Conservation (phyloP, 2,113 vertebrate species). For the Pristiophorus japonicus region DNA sequence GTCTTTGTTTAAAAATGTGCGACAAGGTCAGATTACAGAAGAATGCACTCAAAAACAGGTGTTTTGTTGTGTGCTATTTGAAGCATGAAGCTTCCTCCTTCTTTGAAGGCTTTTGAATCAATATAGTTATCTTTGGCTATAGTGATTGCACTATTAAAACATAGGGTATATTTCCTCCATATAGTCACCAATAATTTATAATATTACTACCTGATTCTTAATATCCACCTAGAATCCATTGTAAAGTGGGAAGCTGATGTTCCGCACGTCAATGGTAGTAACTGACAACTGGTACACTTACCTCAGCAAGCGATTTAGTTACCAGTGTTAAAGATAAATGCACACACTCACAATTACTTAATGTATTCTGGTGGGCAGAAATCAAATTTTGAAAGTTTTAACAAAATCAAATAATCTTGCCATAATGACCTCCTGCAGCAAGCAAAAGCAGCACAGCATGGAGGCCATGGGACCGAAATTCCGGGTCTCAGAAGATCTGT, state of each 20-base stretch:
- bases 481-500: too few species aligned
- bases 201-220: background rate
- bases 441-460: background rate
- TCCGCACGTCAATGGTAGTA: background rate
- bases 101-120: background rate
- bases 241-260: constrained; percentile 17
- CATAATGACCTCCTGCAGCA: background rate
- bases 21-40: background rate
- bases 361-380: background rate
- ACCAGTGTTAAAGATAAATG: background rate
- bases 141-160: background rate
- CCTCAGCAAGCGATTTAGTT: background rate
- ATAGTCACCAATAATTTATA: background rate
- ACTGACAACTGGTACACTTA: too few species aligned
- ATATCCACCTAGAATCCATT: background rate
- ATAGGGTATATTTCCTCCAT: background rate
- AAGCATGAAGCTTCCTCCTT: background rate
- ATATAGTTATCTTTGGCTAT: background rate
- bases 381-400: background rate
- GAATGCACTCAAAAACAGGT: constrained; percentile 18
- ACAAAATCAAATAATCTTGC: background rate
- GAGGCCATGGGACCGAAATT: too few species aligned
- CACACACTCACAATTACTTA: background rate
- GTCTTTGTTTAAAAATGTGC: background rate
- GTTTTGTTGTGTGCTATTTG: constrained; percentile 45